A percentile compares a stretch with the other conserved stretches of the same genome.
Conservation (phyloP, 2,797 vertebrate genomes). For the Fratercula arctica region DNA sequence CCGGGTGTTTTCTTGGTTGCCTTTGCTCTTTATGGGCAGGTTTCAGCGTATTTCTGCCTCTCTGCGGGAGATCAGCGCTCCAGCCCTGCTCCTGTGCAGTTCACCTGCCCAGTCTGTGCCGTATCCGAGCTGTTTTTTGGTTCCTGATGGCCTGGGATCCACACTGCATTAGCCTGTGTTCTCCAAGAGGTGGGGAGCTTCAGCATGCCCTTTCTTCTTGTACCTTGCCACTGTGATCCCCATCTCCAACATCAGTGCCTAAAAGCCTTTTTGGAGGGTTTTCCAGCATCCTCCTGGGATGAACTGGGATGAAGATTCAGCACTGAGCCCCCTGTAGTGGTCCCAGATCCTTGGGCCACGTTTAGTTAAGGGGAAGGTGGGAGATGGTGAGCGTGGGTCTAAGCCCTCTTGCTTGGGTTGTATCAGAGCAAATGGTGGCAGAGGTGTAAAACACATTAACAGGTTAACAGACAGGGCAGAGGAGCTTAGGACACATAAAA, state of each 20-base stretch:
- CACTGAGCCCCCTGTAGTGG: neutral
- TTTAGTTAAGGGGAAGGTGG: neutral
- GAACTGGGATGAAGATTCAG: neutral
- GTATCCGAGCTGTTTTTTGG: neutral
- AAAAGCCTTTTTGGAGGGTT: neutral
- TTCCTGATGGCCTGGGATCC: rapidly evolving
- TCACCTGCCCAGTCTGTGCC: neutral
- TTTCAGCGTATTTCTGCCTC: neutral
- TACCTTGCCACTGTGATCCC: neutral
- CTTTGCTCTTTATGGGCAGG: neutral
- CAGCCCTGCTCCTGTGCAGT: neutral
- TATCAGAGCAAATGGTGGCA: neutral
- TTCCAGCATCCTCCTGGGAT: neutral
- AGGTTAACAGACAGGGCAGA: neutral
- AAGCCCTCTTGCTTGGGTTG: neutral
- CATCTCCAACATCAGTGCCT: neutral
- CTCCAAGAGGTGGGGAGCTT: neutral
- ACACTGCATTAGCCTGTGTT: neutral
- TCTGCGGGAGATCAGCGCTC: neutral
- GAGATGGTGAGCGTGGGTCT: neutral
- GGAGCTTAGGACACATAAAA: neutral
- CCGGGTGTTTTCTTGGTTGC: neutral
- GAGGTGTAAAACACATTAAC: neutral
- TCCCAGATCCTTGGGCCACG: neutral
- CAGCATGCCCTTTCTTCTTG: neutral